phyloP scores from a whole-genome alignment of 2,797 vertebrate species.

The Pampus argenteus region DNA sequence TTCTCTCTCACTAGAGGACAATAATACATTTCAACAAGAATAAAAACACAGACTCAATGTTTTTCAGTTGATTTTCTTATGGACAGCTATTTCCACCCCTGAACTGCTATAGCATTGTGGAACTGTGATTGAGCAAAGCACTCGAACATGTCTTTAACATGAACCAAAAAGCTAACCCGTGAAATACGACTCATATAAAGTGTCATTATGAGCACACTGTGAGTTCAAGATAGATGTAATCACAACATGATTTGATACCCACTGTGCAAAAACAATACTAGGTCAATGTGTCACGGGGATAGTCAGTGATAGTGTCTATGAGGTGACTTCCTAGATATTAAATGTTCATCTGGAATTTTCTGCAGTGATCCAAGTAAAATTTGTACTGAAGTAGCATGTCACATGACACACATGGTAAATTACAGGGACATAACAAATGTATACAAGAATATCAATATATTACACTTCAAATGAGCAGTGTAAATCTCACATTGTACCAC shows the following conservation, averaged over 20 bases:
- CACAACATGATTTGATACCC: background rate
- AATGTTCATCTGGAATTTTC: too few species aligned
- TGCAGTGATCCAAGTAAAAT: too few species aligned
- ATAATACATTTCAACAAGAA: slow-evolving; percentile 37
- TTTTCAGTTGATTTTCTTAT: slow-evolving; percentile 24
- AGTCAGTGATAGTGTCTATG: too few species aligned
- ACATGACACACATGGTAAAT: too few species aligned
- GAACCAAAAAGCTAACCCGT: background rate
- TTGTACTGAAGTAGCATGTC: too few species aligned
- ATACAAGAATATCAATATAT: too few species aligned
- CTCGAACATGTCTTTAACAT: background rate
- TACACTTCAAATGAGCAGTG: too few species aligned
- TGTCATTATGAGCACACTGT: background rate
- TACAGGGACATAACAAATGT: too few species aligned
- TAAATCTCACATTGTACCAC: too few species aligned
- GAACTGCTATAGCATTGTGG: background rate
- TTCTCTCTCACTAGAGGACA: slow-evolving; percentile 43
- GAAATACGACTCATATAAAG: background rate
- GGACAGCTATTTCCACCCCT: slow-evolving; percentile 27
- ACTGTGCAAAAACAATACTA: background rate
- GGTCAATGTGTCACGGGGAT: too few species aligned
- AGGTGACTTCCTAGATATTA: too few species aligned
- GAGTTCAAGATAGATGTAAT: background rate
- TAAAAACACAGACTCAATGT: slow-evolving; percentile 31
- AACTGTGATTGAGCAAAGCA: slow-evolving; percentile 2